Percentiles rank a stretch among this genome's conserved stretches.
Conservation (phyloP, 2,113 vertebrate species). For the Leptobrachium ailaonicum region DNA sequence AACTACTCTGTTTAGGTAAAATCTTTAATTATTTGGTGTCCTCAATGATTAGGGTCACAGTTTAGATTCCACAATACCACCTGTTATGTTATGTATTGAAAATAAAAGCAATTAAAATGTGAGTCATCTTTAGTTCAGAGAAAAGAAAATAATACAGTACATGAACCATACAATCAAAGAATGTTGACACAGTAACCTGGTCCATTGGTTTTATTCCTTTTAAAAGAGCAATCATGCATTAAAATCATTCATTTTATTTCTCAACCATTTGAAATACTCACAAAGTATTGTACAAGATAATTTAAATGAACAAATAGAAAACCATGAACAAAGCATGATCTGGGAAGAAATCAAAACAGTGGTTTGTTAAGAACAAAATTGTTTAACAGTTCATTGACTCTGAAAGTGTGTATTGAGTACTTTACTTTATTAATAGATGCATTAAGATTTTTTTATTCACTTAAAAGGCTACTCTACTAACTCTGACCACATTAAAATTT, state of each 20-base stretch:
- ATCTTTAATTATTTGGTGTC: background rate
- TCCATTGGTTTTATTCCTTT: background rate
- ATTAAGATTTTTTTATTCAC: too few relatives aligned
- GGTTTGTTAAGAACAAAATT: background rate
- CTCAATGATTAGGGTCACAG: conserved; percentile 1
- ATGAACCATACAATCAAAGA: too few relatives aligned
- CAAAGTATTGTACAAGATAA: background rate
- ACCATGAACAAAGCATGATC: background rate
- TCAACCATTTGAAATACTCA: background rate
- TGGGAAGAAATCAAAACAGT: background rate
- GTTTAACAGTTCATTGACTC: background rate
- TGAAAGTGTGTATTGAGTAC: too few relatives aligned
- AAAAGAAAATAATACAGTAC: too few relatives aligned
- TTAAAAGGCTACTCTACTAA: too few relatives aligned
- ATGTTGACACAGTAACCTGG: conserved; percentile 8
- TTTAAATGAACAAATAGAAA: background rate
- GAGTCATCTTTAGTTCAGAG: background rate
- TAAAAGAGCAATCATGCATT: conserved; percentile 16
- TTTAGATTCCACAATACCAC: background rate
- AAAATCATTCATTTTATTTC: conserved; percentile 6
- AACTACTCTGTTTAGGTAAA: too few relatives aligned
- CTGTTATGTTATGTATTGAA: background rate
- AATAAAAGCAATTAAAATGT: background rate
- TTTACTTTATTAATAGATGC: too few relatives aligned
- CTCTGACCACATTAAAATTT: too few relatives aligned